phyloP scores from a whole-genome alignment of 2,797 vertebrate genomes.

The Neosilurus mollespiculum region DNA sequence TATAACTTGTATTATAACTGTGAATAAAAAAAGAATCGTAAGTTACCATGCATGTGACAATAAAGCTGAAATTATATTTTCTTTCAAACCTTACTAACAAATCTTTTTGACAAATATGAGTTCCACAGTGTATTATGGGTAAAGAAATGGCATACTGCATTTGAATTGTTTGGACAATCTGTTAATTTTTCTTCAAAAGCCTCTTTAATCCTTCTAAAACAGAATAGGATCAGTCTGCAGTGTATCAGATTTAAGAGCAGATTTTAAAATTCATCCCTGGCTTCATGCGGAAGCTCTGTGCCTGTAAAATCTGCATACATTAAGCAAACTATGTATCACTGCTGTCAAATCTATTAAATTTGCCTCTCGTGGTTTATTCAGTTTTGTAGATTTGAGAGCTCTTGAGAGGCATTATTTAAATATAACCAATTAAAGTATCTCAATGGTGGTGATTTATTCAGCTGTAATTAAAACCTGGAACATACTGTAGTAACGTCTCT shows the following conservation, averaged over 20 bases:
- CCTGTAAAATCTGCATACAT: slow-evolving; percentile 30
- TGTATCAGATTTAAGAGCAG: slow-evolving; percentile 36
- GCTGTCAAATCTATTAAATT: slow-evolving; percentile 39
- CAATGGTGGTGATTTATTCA: slow-evolving; percentile 7
- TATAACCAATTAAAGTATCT: neutral
- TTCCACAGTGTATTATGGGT: neutral
- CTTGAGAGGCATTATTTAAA: slow-evolving; percentile 24
- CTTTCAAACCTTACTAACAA: slow-evolving; percentile 11
- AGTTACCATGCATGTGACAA: neutral
- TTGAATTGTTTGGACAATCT: slow-evolving; percentile 21
- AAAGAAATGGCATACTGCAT: neutral
- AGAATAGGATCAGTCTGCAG: slow-evolving; percentile 15
- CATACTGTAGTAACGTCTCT: neutral
- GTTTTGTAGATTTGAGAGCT: slow-evolving; percentile 24
- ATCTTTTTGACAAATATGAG: slow-evolving; percentile 39
- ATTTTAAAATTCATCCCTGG: slow-evolving; percentile 31
- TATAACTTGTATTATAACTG: neutral
- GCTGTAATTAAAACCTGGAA: neutral
- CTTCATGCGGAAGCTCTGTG: slow-evolving; percentile 21
- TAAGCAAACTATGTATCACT: slow-evolving; percentile 40
- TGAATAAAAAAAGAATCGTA: slow-evolving; percentile 8
- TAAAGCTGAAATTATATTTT: neutral
- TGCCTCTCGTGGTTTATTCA: slow-evolving; percentile 22
- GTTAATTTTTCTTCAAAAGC: slow-evolving; percentile 34
- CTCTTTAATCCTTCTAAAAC: slow-evolving; percentile 32